Evolutionary conservation across 2,888 invertebrate genomes (phyloP).

Genomic region (Meteorus cinctellus): DNA sequence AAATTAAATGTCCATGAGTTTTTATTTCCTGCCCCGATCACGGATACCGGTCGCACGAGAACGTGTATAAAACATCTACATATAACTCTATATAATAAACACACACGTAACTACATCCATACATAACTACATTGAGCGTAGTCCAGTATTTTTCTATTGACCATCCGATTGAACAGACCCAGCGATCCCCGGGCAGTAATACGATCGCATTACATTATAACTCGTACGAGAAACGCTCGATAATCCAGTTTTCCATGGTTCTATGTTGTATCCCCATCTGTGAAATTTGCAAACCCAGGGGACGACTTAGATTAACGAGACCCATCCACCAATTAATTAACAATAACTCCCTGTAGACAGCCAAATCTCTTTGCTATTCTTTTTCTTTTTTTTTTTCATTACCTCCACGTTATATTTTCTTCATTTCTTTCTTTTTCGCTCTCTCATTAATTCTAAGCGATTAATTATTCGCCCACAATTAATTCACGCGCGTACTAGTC

Average conservation of each 20-base stretch:
- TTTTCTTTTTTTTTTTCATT: not conserved
- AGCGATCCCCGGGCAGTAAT: slow-evolving; percentile 46
- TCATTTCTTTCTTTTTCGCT: not conserved
- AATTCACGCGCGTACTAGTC: slow-evolving; percentile 10
- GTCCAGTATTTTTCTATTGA: slow-evolving; percentile 48
- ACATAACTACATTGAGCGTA: not conserved
- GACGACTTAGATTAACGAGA: slow-evolving; percentile 32
- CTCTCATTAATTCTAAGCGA: slow-evolving; percentile 8
- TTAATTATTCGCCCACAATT: slow-evolving; percentile 26
- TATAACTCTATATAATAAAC: not conserved
- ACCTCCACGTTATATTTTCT: not conserved
- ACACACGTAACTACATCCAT: not conserved
- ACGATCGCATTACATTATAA: slow-evolving; percentile 51
- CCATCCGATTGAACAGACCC: slow-evolving; percentile 44
- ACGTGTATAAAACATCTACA: slow-evolving; percentile 9
- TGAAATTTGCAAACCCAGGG: slow-evolving; percentile 30
- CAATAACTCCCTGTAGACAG: slow-evolving; percentile 14
- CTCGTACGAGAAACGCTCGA: slow-evolving; percentile 46
- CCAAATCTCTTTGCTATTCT: not conserved
- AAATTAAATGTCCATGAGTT: slow-evolving; percentile 33
- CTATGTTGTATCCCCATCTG: slow-evolving; percentile 31
- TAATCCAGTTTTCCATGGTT: slow-evolving; percentile 49
- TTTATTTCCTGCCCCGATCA: slow-evolving; percentile 35
- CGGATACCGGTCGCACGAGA: slow-evolving; percentile 16
- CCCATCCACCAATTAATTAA: slow-evolving; percentile 35